Evolutionary conservation across 2,888 invertebrate species (phyloP).

Genomic region (Euzophera pinguis): DNA sequence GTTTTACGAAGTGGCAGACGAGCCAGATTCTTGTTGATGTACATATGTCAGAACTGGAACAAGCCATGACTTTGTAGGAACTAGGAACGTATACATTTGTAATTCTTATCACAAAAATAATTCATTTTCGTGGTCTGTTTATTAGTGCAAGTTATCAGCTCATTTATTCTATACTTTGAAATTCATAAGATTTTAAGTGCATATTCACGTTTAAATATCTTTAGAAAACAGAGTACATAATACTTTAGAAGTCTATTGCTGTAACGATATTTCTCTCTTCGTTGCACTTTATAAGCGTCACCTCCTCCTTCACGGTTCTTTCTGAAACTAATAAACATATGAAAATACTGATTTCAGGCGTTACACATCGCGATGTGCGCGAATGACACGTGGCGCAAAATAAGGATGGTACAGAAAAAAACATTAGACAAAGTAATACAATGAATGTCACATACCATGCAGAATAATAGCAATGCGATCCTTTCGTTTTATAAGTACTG

Average conservation of each 20-base stretch:
- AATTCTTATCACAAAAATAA: constrained; percentile 20
- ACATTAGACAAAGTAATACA: too few relatives aligned
- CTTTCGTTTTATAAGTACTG: too few relatives aligned
- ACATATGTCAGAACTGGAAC: constrained; percentile 58
- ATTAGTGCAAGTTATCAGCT: background rate
- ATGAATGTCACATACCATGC: too few relatives aligned
- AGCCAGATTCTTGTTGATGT: constrained; percentile 54
- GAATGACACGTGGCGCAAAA: constrained; percentile 46
- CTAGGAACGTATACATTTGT: constrained; percentile 28
- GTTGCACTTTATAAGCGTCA: constrained; percentile 54
- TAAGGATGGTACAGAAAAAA: background rate
- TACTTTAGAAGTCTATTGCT: constrained; percentile 1
- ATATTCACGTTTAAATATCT: too few relatives aligned
- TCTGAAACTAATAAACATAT: constrained; percentile 63
- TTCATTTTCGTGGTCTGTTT: constrained; percentile 4
- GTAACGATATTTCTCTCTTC: constrained; percentile 38
- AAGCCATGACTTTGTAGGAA: constrained; percentile 37
- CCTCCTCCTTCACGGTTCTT: constrained; percentile 55
- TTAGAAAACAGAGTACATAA: background rate
- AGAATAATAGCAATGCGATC: too few relatives aligned
- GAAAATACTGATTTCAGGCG: constrained; percentile 65
- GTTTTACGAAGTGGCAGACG: constrained; percentile 71
- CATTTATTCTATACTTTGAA: constrained; percentile 2
- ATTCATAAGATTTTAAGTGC: background rate
- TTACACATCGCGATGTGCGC: constrained; percentile 58